Percentiles rank a stretch among this genome's conserved stretches.
Evolutionary conservation across 2,797 vertebrate genomes (phyloP).

Genomic region (Gambelia wislizenii): DNA sequence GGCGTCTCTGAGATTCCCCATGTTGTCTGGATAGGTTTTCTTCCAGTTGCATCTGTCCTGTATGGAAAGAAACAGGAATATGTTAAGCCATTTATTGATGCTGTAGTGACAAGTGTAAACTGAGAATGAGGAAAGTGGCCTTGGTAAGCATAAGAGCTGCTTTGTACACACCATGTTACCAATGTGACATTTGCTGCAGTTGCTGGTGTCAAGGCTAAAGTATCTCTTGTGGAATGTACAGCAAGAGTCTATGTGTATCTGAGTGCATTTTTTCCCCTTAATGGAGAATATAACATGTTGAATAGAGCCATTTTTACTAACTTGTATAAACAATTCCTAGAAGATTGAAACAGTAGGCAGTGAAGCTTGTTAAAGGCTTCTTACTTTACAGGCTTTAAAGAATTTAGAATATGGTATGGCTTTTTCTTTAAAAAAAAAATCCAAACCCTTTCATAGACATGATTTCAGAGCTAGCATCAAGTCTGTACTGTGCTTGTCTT

Average conservation of each 20-base stretch:
- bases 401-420: slow-evolving; percentile 70
- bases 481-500: slow-evolving; percentile 74
- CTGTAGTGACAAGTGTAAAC: slow-evolving; percentile 31
- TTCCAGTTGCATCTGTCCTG: slow-evolving; percentile 46
- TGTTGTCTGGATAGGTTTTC: slow-evolving; percentile 1
- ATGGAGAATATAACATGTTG: slow-evolving; percentile 65
- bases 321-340: slow-evolving; percentile 69
- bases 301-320: slow-evolving; percentile 65
- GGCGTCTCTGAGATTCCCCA: slow-evolving; percentile 16
- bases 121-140: slow-evolving; percentile 46
- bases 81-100: slow-evolving; percentile 43
- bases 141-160: slow-evolving; percentile 42
- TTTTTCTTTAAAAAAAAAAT: slow-evolving; percentile 43
- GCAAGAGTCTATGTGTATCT: slow-evolving; percentile 23
- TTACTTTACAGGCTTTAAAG: slow-evolving; percentile 71
- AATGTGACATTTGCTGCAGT: slow-evolving; percentile 38
- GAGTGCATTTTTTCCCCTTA: slow-evolving; percentile 45
- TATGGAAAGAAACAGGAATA: slow-evolving; percentile 50
- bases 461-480: slow-evolving; percentile 67
- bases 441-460: slow-evolving; percentile 66
- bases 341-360: slow-evolving; percentile 74
- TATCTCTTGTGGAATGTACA: slow-evolving; percentile 43
- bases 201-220: slow-evolving; percentile 56
- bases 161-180: slow-evolving; percentile 30
- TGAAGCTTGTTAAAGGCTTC: slow-evolving; percentile 72